Evolutionary conservation across 2,888 invertebrate species (phyloP).

Genomic region (Herminia tarsipennalis): DNA sequence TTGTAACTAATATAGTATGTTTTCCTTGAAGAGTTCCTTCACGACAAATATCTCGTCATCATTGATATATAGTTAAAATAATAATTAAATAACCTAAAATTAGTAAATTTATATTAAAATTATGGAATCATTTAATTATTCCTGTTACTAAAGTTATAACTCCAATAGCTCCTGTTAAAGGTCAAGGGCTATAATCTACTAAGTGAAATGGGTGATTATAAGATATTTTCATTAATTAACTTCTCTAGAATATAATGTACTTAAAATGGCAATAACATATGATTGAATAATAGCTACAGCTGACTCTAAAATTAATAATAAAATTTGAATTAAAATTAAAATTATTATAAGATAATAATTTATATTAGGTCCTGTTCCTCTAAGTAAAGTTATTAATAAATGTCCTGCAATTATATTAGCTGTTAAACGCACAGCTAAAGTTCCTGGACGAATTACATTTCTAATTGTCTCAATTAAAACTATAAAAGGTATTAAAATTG

Average conservation of each 20-base stretch:
- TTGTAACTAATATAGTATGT: slow-evolving; percentile 85
- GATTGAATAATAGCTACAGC: slow-evolving; percentile 88
- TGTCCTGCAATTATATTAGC: slow-evolving; percentile 93
- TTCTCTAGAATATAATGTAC: slow-evolving; percentile 89
- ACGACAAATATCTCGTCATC: slow-evolving; percentile 89
- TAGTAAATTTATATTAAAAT: slow-evolving; percentile 81
- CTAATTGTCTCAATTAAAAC: slow-evolving; percentile 91
- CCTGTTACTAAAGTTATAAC: slow-evolving; percentile 85
- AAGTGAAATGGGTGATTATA: slow-evolving; percentile 88
- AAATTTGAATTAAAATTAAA: slow-evolving; percentile 77
- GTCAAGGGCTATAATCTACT: slow-evolving; percentile 88
- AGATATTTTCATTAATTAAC: slow-evolving; percentile 79
- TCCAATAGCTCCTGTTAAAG: slow-evolving; percentile 86
- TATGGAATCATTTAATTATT: slow-evolving; percentile 87
- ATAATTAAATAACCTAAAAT: slow-evolving; percentile 77
- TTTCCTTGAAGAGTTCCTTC: slow-evolving; percentile 88
- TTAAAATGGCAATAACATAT: slow-evolving; percentile 88
- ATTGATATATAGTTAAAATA: slow-evolving; percentile 86
- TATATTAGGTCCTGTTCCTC: slow-evolving; percentile 61
- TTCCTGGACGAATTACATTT: slow-evolving; percentile 89
- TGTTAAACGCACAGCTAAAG: slow-evolving; percentile 89
- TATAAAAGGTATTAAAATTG: slow-evolving; percentile 89
- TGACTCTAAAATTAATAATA: slow-evolving; percentile 84
- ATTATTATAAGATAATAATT: slow-evolving; percentile 57
- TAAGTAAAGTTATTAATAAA: slow-evolving; percentile 87